Conservation (phyloP, 1,140 invertebrate species). For the Drosophila nigrodunni region DNA sequence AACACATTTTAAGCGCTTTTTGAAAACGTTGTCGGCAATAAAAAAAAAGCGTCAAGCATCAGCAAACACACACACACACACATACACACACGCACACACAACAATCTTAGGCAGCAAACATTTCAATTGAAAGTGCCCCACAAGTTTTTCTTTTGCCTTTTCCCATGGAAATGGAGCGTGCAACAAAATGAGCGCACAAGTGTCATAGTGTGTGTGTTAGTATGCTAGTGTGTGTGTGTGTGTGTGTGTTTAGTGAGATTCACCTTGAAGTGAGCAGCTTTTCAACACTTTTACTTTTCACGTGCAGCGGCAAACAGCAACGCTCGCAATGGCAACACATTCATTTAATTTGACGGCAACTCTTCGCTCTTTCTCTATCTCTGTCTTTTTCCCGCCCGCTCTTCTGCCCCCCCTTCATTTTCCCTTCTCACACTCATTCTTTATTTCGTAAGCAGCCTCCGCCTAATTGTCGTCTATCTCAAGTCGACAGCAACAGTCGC, state of each 20-base stretch:
- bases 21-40: slow-evolving; percentile 53
- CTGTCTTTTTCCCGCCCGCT: not conserved
- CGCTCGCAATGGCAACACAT: slow-evolving; percentile 53
- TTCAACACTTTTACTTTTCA: slow-evolving; percentile 75
- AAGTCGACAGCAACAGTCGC: slow-evolving; percentile 52
- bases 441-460: slow-evolving; percentile 21
- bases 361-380: slow-evolving; percentile 5
- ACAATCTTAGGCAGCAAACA: slow-evolving; percentile 35
- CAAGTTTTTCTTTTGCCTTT: slow-evolving; percentile 20
- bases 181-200: slow-evolving; percentile 61
- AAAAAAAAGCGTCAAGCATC: slow-evolving; percentile 61
- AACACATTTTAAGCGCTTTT: slow-evolving; percentile 68
- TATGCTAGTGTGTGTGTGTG: not conserved
- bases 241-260: slow-evolving; percentile 53
- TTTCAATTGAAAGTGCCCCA: slow-evolving; percentile 11
- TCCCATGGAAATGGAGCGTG: slow-evolving; percentile 67
- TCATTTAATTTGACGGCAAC: slow-evolving; percentile 74
- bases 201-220: slow-evolving; percentile 39
- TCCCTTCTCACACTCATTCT: not conserved
- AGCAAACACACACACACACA: slow-evolving; percentile 30
- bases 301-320: slow-evolving; percentile 18
- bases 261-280: slow-evolving; percentile 80
- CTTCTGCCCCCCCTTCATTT: not conserved
- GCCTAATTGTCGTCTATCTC: slow-evolving; percentile 76
- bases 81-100: slow-evolving; percentile 19